Conservation (phyloP, 1,140 invertebrate genomes). For the Rhopalosiphum padi region DNA sequence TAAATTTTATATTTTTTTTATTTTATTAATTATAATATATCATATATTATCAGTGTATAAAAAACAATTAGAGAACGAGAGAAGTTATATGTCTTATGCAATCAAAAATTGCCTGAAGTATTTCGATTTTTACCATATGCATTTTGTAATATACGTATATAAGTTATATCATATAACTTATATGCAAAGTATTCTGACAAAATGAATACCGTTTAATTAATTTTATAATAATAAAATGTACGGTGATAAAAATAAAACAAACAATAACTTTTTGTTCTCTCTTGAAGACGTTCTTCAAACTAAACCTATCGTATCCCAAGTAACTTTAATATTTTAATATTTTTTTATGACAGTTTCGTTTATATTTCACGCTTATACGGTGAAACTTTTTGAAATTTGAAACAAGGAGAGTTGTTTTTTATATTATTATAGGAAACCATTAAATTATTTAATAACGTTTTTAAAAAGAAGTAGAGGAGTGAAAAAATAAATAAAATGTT, state of each 20-base stretch:
- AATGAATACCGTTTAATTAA: constrained; percentile 18
- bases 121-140: neutral
- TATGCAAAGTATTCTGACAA: neutral
- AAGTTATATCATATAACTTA: too few species aligned
- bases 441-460: neutral
- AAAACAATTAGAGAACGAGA: neutral
- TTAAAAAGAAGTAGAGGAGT: neutral
- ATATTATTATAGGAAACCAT: neutral
- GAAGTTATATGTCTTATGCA: neutral
- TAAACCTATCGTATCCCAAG: neutral
- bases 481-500: neutral
- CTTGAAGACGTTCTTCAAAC: neutral
- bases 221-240: neutral
- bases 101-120: neutral
- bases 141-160: neutral
- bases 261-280: constrained; percentile 11
- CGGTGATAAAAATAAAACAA: neutral
- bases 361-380: neutral
- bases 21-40: neutral
- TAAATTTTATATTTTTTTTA: neutral
- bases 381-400: neutral
- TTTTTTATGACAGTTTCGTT: constrained; percentile 12
- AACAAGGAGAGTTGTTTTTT: constrained; percentile 4
- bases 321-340: constrained; percentile 17
- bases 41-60: neutral